Conservation (phyloP, 2,888 invertebrate genomes). For the Parascotia fuliginaria region DNA sequence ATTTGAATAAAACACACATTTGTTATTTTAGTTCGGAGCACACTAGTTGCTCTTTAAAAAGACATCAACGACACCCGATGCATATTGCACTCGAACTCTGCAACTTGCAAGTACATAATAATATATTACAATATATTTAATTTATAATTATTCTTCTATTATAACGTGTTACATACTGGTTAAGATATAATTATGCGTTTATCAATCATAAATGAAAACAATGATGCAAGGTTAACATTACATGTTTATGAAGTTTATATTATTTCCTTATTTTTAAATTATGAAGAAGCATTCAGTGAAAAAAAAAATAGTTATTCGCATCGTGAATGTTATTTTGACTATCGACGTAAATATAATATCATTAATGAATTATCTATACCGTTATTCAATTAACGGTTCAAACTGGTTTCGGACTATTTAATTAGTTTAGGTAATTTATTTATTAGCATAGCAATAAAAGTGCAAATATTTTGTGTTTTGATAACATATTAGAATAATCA, state of each 20-base stretch:
- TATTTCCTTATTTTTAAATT: constrained; percentile 11
- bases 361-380: constrained; percentile 25
- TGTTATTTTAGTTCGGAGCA: constrained; percentile 19
- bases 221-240: constrained; percentile 10
- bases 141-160: too few species aligned
- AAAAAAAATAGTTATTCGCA: constrained; percentile 7
- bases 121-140: too few species aligned
- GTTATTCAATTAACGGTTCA: constrained; percentile 23
- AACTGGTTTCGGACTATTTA: constrained; percentile 20
- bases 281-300: neutral
- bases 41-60: constrained; percentile 44
- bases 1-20: constrained; percentile 8
- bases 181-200: constrained; percentile 4
- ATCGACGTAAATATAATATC: constrained; percentile 20
- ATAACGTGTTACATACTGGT: too few species aligned
- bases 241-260: neutral
- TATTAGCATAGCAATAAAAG: neutral
- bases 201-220: constrained; percentile 6
- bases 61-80: constrained; percentile 53
- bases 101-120: neutral
- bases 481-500: too few species aligned
- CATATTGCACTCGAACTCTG: constrained; percentile 1
- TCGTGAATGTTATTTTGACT: constrained; percentile 11
- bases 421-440: constrained; percentile 10
- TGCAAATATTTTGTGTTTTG: neutral